These are phyloP conservation scores for Cryptophagus acutangulus DNA, from an alignment of 2,888 invertebrate genomes.

Conservation along the genomic window DNA sequence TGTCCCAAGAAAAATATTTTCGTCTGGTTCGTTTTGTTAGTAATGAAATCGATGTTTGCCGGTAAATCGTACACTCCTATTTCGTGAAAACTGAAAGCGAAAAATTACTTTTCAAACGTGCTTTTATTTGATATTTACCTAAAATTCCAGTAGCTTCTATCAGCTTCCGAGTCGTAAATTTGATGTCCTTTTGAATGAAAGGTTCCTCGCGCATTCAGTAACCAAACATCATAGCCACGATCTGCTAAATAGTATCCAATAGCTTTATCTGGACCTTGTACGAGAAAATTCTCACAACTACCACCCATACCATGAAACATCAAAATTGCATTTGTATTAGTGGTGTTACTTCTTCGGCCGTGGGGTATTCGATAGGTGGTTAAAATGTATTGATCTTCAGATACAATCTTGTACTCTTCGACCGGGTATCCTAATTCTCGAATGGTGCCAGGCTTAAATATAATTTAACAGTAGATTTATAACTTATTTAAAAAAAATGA, in stretches of 20 bases:
- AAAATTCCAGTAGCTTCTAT: too few species aligned
- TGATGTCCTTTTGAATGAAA: constrained; percentile 49
- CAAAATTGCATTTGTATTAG: neutral
- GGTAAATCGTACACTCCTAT: too few species aligned
- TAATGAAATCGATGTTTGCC: too few species aligned
- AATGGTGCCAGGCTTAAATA: constrained; percentile 1
- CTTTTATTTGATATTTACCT: too few species aligned
- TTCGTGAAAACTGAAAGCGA: too few species aligned
- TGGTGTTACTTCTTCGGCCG: neutral
- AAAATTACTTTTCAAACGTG: too few species aligned
- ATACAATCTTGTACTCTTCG: neutral
- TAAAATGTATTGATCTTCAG: constrained; percentile 4
- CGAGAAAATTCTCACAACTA: neutral
- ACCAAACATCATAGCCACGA: constrained; percentile 4
- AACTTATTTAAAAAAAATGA: too few species aligned
- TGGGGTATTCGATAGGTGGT: constrained; percentile 1
- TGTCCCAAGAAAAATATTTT: too few species aligned
- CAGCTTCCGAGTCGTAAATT: too few species aligned
- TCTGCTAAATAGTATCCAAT: neutral
- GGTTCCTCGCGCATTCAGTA: neutral
- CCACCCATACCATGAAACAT: neutral
- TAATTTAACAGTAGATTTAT: too few species aligned
- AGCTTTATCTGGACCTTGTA: neutral
- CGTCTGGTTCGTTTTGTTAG: too few species aligned
- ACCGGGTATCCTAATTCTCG: neutral